phyloP scores from a whole-genome alignment of 2,888 invertebrate genomes.

The Exocentrus adspersus region DNA sequence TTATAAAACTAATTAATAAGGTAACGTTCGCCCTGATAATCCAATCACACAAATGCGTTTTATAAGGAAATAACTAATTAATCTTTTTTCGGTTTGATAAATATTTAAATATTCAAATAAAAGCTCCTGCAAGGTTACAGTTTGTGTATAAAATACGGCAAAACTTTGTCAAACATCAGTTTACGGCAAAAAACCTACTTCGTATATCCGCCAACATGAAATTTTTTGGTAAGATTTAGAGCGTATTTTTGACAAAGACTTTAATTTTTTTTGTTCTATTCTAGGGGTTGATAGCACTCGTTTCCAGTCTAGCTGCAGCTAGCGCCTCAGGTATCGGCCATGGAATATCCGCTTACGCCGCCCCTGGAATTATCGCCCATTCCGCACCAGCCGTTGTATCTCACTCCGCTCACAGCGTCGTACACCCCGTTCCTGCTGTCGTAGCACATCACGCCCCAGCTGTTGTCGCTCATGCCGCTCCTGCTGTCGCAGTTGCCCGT shows the following conservation, averaged over 20 bases:
- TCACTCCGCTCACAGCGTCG: conserved; percentile 25
- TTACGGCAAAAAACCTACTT: conserved; percentile 2
- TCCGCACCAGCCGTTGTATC: conserved; percentile 38
- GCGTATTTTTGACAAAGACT: no score
- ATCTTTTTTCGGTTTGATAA: no score
- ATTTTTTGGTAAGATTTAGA: conserved; percentile 5
- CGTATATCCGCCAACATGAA: conserved; percentile 2
- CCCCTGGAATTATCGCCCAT: conserved; percentile 40
- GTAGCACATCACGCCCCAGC: background rate
- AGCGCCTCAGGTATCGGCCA: conserved; percentile 42
- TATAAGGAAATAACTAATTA: no score
- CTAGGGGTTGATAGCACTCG: conserved; percentile 46
- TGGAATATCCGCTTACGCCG: conserved; percentile 46
- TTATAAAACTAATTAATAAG: no score
- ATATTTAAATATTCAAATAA: conserved; percentile 12
- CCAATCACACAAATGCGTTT: no score
- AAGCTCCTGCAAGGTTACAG: conserved; percentile 15
- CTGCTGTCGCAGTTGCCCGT: conserved; percentile 30
- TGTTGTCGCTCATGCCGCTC: conserved; percentile 9
- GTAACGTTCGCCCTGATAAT: no score
- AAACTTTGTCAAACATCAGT: background rate
- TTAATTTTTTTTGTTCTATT: background rate
- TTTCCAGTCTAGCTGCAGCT: conserved; percentile 48
- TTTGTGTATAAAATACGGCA: conserved; percentile 12
- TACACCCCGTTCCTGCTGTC: background rate